Evolutionary conservation across 1,140 invertebrate genomes (phyloP).

Genomic region (Platorchestia sp.): DNA sequence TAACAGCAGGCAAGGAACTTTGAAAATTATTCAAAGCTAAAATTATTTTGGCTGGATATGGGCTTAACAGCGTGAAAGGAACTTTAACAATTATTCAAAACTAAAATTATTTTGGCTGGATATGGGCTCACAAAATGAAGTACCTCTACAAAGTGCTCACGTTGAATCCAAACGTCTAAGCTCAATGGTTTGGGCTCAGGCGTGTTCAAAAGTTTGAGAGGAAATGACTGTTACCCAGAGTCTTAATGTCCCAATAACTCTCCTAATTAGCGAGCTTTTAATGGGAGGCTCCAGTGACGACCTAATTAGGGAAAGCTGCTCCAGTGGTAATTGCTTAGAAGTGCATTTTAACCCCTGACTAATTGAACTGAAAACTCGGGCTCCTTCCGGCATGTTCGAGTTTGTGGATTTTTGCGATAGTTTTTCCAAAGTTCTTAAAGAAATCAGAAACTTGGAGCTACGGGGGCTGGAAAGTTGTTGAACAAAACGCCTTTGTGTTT

Average conservation of each 20-base stretch:
- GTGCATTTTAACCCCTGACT: not conserved
- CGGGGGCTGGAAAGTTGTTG: no score
- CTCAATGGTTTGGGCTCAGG: not conserved
- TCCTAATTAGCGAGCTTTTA: not conserved
- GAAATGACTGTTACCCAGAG: not conserved
- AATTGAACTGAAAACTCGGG: not conserved
- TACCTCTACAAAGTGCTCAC: not conserved
- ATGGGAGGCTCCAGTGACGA: not conserved
- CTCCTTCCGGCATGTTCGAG: not conserved
- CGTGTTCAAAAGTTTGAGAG: not conserved
- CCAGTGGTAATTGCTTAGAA: not conserved
- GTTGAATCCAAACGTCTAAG: not conserved
- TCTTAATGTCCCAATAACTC: not conserved
- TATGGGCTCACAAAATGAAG: no score
- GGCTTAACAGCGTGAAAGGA: no score
- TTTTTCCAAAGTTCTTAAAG: not conserved
- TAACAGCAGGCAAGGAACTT: no score
- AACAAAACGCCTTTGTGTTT: no score
- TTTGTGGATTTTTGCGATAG: not conserved
- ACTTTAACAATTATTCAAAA: no score
- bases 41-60: no score
- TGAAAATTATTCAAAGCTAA: no score
- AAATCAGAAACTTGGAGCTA: not conserved
- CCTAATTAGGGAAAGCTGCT: not conserved
- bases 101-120: no score